Evolutionary conservation across 2,113 vertebrate genomes (phyloP).

Genomic region (Recurvirostra avosetta): DNA sequence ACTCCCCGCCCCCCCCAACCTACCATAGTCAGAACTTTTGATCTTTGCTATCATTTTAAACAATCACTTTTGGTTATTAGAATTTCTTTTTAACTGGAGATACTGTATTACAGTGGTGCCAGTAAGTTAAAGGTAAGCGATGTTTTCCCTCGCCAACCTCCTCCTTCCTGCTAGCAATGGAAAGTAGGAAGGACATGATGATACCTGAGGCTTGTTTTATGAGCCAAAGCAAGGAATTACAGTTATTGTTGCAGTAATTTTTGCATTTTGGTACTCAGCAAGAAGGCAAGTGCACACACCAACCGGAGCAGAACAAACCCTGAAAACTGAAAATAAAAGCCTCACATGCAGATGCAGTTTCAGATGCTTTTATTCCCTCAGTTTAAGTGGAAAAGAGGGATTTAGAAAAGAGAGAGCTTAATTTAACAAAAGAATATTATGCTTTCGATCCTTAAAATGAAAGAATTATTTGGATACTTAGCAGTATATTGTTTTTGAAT

Average conservation of each 20-base stretch:
- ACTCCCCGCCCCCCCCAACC: not conserved
- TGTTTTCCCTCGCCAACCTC: not conserved
- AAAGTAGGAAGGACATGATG: not conserved
- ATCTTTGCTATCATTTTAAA: not conserved
- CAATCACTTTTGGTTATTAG: not conserved
- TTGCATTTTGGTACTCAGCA: not conserved
- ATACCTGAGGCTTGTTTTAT: not conserved
- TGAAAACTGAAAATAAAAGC: not conserved
- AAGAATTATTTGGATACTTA: conserved; percentile 59
- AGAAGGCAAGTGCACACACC: not conserved
- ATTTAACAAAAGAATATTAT: conserved; percentile 46
- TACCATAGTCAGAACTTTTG: not conserved
- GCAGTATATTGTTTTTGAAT: conserved; percentile 66
- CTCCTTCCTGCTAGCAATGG: not conserved
- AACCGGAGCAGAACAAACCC: not conserved
- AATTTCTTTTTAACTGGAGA: not conserved
- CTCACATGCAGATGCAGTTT: not conserved
- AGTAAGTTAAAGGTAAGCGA: not conserved
- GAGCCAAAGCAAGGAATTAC: not conserved
- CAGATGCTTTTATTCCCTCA: not conserved
- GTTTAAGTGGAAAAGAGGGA: conserved; percentile 23
- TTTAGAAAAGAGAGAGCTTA: not conserved
- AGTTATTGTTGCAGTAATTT: not conserved
- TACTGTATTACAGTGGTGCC: not conserved
- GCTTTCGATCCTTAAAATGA: conserved; percentile 23